Evolutionary conservation across 2,888 invertebrate species (phyloP), one percentile per base, ranked within the genome.

Genomic region (Yponomeuta malinellus): DNA sequence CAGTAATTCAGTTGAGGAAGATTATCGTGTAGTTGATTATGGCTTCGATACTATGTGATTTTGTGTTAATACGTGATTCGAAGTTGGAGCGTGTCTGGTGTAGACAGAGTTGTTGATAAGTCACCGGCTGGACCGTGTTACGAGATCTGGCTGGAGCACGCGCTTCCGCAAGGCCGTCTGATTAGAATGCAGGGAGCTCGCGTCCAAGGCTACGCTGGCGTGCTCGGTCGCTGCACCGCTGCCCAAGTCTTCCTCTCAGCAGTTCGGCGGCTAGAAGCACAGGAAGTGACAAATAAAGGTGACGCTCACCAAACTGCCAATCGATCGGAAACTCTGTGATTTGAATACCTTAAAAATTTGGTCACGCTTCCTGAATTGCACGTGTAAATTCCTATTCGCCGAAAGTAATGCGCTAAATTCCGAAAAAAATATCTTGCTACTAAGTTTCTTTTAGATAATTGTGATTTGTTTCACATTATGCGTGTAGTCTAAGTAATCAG

Each of bases 181-280:
- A 89, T 92, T 92, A 92, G 87, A 90, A 92, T 91, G 89, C 91
- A 90, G 85, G 85, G 88, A 86, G 90, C 91, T 89, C 87, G 88
- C 89, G 86, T 83, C 88, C 91, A 91, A 91, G 91, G 91, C 90
- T 89, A 84, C 81, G 80, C 77, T 79, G 77, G 83, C 79, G 81
- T 85, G 87, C 83, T 82, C 90, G 90, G 90, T 90, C 90, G 90
- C 81, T 90, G 90, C 90, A 89, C 91, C 85, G 86, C 74, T 79
- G 78, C 78, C 81, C 77, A 76, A 75, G 86, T 87, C 88, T 90
- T 90, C 90, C 90, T 90, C 88, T 80, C 85, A 78, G 75, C 79
- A 81, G 78, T 84, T 85, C 80, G 83, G 48, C 68, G 68, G 37
- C 37, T 59, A 59, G 52, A 59, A 59, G 76, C 84, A 80, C 88